These are phyloP conservation scores for Phyllotis vaccarum DNA, from an alignment of 2,797 vertebrate species.

Conservation along the genomic window DNA sequence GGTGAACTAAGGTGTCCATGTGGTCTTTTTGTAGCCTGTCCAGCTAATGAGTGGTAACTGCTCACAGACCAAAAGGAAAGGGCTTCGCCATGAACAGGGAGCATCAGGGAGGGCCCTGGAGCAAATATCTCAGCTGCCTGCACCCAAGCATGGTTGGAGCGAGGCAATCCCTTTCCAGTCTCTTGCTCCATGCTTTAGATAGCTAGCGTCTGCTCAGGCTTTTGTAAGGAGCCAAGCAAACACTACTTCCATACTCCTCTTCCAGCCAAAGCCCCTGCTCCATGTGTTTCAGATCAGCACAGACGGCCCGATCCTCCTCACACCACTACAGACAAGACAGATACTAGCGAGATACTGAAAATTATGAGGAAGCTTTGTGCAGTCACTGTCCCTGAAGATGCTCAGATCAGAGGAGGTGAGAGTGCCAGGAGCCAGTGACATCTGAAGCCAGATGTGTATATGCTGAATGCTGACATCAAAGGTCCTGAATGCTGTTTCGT, in stretches of 20 bases:
- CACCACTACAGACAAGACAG: not conserved
- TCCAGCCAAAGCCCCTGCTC: not conserved
- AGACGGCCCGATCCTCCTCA: not conserved
- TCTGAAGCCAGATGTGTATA: not conserved
- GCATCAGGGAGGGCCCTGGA: not conserved
- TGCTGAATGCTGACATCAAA: not conserved
- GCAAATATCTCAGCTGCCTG: not conserved
- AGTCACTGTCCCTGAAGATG: not conserved
- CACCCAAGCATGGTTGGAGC: not conserved
- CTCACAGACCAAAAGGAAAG: not conserved
- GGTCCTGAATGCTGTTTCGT: slow-evolving; percentile 19
- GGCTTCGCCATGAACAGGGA: not conserved
- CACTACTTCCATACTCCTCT: not conserved
- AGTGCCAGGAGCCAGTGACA: not conserved
- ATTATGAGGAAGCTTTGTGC: not conserved
- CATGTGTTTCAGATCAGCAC: not conserved
- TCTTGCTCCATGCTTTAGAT: not conserved
- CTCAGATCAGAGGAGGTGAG: not conserved
- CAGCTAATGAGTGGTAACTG: too few relatives aligned
- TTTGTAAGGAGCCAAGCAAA: slow-evolving; percentile 35
- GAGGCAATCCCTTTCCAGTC: not conserved
- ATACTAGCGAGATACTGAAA: not conserved
- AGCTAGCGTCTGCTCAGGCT: slow-evolving; percentile 11
- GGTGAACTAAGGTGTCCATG: not conserved
- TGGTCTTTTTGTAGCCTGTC: not conserved